Percentiles rank a stretch among this genome's conserved stretches.
These are phyloP conservation scores for Melanerpes formicivorus DNA, from an alignment of 2,113 vertebrate species.

Conservation along the genomic window DNA sequence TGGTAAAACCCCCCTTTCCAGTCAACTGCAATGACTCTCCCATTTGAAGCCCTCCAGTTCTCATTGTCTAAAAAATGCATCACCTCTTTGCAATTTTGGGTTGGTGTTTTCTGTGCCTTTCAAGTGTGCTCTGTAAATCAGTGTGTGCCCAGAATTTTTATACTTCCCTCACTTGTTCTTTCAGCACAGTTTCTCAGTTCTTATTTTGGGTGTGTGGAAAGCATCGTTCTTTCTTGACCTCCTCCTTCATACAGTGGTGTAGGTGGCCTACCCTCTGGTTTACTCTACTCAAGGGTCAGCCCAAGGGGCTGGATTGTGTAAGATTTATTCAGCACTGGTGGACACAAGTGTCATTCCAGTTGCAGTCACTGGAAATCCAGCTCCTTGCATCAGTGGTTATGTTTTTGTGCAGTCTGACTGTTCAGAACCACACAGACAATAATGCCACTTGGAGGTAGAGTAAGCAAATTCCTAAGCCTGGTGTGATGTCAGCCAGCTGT, in stretches of 20 bases:
- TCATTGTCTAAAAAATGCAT: neutral
- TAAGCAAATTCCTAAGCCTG: neutral
- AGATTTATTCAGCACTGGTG: neutral
- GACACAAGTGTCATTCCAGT: neutral
- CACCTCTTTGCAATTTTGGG: neutral
- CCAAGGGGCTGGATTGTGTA: neutral
- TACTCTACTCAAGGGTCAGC: neutral
- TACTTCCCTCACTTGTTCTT: slow-evolving; percentile 50
- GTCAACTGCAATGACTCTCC: neutral
- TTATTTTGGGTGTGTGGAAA: neutral
- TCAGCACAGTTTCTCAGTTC: slow-evolving; percentile 34
- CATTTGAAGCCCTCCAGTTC: neutral
- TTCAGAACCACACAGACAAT: neutral
- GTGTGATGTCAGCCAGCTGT: neutral
- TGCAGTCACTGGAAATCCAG: neutral
- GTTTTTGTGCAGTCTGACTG: neutral
- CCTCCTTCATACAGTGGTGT: neutral
- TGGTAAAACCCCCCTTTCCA: neutral
- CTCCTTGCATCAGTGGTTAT: neutral
- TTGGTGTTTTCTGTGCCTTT: slow-evolving; percentile 29
- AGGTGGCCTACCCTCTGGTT: neutral
- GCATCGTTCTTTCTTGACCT: neutral
- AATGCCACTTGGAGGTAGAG: neutral
- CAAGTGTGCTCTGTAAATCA: slow-evolving; percentile 63
- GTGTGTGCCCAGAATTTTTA: slow-evolving; percentile 33